A percentile compares a stretch with the other conserved stretches of the same genome.
phyloP scores from a whole-genome alignment of 2,888 invertebrate genomes.

The Tetragonula carbonaria region DNA sequence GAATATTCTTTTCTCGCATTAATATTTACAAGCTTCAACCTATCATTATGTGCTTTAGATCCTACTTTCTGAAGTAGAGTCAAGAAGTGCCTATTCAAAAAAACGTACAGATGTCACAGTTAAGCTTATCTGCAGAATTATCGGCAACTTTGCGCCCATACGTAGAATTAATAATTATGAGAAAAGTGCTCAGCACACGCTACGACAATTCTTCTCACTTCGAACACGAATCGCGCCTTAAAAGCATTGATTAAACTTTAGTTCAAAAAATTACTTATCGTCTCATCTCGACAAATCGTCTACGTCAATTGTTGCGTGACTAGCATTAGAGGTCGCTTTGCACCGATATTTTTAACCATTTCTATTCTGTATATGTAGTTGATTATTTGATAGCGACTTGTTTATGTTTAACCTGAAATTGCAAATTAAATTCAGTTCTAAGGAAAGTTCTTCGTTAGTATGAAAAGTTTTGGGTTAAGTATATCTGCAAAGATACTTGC shows the following conservation, averaged over 20 bases:
- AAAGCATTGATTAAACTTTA: not conserved
- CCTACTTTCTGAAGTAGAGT: not conserved
- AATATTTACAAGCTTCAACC: not conserved
- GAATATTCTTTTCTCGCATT: not conserved
- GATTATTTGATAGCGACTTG: not conserved
- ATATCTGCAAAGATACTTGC: not conserved
- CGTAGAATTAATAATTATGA: not conserved
- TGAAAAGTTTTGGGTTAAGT: not conserved
- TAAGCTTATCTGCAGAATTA: not conserved
- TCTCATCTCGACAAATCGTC: not conserved
- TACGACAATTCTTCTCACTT: not conserved
- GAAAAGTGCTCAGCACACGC: not conserved
- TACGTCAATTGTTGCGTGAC: slow-evolving; percentile 15
- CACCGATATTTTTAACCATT: not conserved
- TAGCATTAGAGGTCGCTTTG: not conserved
- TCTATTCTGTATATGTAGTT: not conserved
- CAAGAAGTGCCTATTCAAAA: not conserved
- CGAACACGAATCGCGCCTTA: not conserved
- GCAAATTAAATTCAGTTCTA: not conserved
- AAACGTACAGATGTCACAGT: not conserved
- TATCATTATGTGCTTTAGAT: not conserved
- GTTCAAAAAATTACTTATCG: not conserved
- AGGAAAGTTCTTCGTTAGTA: not conserved
- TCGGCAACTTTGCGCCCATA: not conserved
- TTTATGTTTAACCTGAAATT: not conserved